Base-by-base conservation (phyloP, 2,113 vertebrate genomes). In the Pomatorhinus ruficollis region DNA sequence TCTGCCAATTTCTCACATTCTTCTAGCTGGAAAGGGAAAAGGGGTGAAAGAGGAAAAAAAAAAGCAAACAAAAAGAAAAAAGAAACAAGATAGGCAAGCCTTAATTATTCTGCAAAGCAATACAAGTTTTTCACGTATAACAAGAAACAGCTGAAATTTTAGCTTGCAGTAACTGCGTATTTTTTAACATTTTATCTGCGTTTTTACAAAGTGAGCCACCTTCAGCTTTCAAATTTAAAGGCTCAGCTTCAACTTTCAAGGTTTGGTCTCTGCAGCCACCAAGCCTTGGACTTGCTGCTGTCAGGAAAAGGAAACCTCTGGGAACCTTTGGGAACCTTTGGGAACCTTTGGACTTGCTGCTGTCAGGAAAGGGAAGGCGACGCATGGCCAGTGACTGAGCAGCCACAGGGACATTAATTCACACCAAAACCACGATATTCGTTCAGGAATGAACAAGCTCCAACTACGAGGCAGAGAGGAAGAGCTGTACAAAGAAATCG, bases 11-110 rank as follows among this genome's bases (percentile, higher is more conserved):
- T 75, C 52, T 27, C 14, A 52, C 0, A 18, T 44, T 39, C 12
- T 4, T n/a, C 23, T 49, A 13, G 24, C 35, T 31, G 61, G n/a
- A 68, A 77, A 64, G 17, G 3, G 9, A 2, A 44, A 57, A 56
- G 35, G 2, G 7, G 7, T 3, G 4, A 25, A 31, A 52, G 2
- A 3, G 5, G 22, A 2, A 18, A 30, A 33, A 3, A 21, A 30
- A 49, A 24, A 23, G 8, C 1, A 18, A n/a, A 30, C 2, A 12
- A 31, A 16, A 6, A 27, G 1, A 22, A 30, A 5, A 19, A 27
- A 31, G 0, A 22, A 31, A 19, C 2, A 39, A 11, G 4, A 33
- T 11, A 14, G 8, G 11, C 9, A 70, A 44, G 12, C 24, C 25
- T 47, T 52, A 52, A 30, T 45, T 4, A 9, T 50, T 70, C 37